phyloP scores from a whole-genome alignment of 2,113 vertebrate genomes.

The Lampris incognitus region DNA sequence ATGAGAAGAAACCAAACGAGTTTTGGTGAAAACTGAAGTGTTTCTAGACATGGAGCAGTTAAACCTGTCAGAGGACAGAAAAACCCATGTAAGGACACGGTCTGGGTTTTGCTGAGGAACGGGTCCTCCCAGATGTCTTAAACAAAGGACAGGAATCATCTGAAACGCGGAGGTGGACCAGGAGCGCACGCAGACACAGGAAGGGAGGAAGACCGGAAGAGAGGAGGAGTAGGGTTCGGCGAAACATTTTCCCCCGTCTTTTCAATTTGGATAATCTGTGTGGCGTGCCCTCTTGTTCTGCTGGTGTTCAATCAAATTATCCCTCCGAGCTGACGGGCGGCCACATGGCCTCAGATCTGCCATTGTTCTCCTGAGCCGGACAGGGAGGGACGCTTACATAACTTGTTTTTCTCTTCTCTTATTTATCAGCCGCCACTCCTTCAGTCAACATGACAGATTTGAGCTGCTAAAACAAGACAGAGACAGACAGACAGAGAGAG shows the following conservation, averaged over 20 bases:
- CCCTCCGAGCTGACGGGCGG: slow-evolving; percentile 30
- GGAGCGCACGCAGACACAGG: too few species aligned
- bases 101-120: too few species aligned
- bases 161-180: too few species aligned
- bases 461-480: neutral
- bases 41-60: too few species aligned
- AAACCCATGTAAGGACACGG: too few species aligned
- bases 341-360: slow-evolving; percentile 30
- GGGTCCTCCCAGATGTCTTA: too few species aligned
- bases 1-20: too few species aligned
- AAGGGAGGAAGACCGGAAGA: neutral
- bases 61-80: too few species aligned
- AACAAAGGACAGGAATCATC: too few species aligned
- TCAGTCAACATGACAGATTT: slow-evolving; percentile 5
- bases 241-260: neutral
- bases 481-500: neutral
- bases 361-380: slow-evolving; percentile 33
- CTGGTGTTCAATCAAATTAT: slow-evolving; percentile 47
- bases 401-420: slow-evolving; percentile 34
- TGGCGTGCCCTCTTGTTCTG: slow-evolving; percentile 7
- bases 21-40: too few species aligned
- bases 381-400: slow-evolving; percentile 42
- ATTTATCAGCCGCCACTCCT: neutral
- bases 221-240: neutral
- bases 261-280: slow-evolving; percentile 20